Percentiles rank a stretch among this genome's conserved stretches.
Evolutionary conservation across 1,140 invertebrate genomes (phyloP).

Genomic region (Chlorops oryzae): DNA sequence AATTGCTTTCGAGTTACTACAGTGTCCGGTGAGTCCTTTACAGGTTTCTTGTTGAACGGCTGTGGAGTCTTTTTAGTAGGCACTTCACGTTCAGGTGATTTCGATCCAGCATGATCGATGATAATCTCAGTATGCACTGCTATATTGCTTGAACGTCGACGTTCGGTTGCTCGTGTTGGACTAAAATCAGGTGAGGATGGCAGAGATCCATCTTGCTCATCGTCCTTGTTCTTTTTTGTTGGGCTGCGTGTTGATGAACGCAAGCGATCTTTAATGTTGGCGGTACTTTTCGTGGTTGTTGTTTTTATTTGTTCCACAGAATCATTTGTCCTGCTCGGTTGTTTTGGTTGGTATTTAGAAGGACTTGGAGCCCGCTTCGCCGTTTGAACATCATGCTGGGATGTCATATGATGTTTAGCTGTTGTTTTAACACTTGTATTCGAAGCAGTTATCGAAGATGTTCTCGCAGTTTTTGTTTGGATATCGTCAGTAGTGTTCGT

Average conservation of each 20-base stretch:
- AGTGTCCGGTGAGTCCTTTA: slow-evolving; percentile 7
- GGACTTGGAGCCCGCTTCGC: too few species aligned
- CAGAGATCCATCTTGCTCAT: slow-evolving; percentile 24
- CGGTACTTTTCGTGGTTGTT: not conserved
- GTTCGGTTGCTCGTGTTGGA: slow-evolving; percentile 30
- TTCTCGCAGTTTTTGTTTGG: too few species aligned
- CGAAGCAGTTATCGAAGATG: too few species aligned
- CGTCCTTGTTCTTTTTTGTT: slow-evolving; percentile 9
- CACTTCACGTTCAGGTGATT: slow-evolving; percentile 18
- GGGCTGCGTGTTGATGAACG: slow-evolving; percentile 33
- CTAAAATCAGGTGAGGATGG: slow-evolving; percentile 35
- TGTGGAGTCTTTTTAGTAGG: slow-evolving; percentile 9
- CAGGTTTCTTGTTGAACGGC: not conserved
- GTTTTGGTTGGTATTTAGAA: slow-evolving; percentile 8
- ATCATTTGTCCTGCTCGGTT: slow-evolving; percentile 19
- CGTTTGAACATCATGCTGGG: too few species aligned
- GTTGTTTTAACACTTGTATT: too few species aligned
- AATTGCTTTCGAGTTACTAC: slow-evolving; percentile 21
- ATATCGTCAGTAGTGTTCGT: too few species aligned
- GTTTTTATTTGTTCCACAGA: too few species aligned
- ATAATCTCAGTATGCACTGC: slow-evolving; percentile 43
- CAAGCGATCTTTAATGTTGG: slow-evolving; percentile 34
- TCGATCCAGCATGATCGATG: slow-evolving; percentile 34
- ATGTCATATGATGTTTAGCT: too few species aligned
- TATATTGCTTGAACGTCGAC: slow-evolving; percentile 41